These are phyloP conservation scores for Hydropsyche betteni DNA, from an alignment of 2,888 invertebrate genomes.

Conservation along the genomic window DNA sequence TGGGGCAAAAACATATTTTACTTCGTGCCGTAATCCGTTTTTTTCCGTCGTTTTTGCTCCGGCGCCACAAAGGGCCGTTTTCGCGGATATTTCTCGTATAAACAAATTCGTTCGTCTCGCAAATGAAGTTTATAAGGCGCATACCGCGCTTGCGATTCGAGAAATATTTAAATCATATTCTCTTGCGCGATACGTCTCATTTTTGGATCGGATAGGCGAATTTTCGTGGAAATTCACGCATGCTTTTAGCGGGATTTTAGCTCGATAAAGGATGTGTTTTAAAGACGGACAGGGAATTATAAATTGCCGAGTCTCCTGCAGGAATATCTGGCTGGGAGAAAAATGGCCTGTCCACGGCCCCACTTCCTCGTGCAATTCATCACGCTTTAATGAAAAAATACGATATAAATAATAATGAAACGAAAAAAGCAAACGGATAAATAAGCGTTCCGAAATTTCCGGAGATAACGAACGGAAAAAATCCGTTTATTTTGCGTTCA, in stretches of 20 bases:
- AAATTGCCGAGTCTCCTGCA: slow-evolving; percentile 28
- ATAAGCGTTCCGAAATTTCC: background rate
- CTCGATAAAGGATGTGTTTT: slow-evolving; percentile 11
- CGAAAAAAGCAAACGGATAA: slow-evolving; percentile 16
- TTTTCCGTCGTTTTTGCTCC: background rate
- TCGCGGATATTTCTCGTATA: slow-evolving; percentile 23
- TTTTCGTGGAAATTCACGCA: too few species aligned
- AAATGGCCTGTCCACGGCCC: background rate
- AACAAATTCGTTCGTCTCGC: slow-evolving; percentile 20
- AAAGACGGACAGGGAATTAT: slow-evolving; percentile 11
- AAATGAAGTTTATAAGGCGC: slow-evolving; percentile 21
- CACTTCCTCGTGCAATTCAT: background rate
- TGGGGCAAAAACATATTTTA: slow-evolving; percentile 27
- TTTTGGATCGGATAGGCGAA: background rate
- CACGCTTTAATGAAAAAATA: slow-evolving; percentile 15
- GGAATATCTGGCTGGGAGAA: slow-evolving; percentile 25
- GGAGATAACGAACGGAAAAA: too few species aligned
- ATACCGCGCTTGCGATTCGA: background rate
- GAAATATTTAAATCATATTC: background rate
- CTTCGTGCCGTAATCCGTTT: slow-evolving; percentile 21
- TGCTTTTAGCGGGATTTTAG: too few species aligned
- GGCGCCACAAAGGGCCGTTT: slow-evolving; percentile 27
- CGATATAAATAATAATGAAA: slow-evolving; percentile 6
- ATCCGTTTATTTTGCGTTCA: too few species aligned
- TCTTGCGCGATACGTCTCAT: background rate